Percentiles rank a stretch among this genome's conserved stretches.
These are phyloP conservation scores for Gymnocypris eckloni DNA, from an alignment of 2,797 vertebrate species.

Conservation along the genomic window DNA sequence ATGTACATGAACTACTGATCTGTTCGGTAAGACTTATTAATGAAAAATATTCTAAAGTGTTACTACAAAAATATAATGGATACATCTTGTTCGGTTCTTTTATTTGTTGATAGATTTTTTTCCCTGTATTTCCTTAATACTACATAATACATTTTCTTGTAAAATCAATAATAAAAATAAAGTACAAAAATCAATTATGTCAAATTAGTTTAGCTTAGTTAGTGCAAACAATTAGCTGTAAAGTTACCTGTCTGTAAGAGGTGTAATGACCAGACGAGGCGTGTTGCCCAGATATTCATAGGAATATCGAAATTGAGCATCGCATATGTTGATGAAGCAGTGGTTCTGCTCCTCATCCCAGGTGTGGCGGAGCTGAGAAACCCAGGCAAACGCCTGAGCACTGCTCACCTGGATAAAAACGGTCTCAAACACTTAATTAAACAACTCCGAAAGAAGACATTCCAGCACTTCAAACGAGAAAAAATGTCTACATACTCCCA, in stretches of 20 bases:
- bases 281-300: slow-evolving; percentile 89
- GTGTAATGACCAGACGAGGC: slow-evolving; percentile 82
- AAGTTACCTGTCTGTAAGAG: slow-evolving; percentile 85
- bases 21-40: neutral
- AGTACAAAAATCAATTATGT: no score
- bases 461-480: neutral
- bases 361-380: slow-evolving; percentile 81
- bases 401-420: slow-evolving; percentile 72
- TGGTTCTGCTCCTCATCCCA: slow-evolving; percentile 79
- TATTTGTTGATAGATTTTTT: neutral
- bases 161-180: neutral
- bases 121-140: neutral
- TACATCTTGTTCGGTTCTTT: neutral
- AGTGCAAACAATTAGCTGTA: neutral
- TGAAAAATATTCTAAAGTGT: neutral
- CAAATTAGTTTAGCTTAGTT: neutral
- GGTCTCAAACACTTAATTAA: neutral
- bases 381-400: slow-evolving; percentile 81
- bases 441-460: neutral
- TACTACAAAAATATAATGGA: neutral
- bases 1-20: neutral
- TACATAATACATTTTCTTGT: neutral
- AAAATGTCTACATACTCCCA: slow-evolving; percentile 2
- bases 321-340: slow-evolving; percentile 81
- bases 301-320: slow-evolving; percentile 85